Conservation (phyloP, 2,888 invertebrate genomes). For the Leptopilina drosophilae region DNA sequence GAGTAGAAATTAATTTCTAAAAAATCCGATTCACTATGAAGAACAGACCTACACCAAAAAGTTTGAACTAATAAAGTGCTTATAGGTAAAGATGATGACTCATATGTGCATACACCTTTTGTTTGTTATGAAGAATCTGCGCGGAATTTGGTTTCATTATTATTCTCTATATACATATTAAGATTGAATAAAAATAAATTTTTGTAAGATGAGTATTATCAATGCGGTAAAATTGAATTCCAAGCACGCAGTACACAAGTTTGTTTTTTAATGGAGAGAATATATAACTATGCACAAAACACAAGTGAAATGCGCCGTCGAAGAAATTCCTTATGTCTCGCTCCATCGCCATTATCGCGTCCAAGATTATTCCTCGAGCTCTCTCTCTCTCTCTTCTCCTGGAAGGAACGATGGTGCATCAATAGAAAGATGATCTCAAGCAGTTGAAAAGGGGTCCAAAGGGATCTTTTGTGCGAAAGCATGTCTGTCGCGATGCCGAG, state of each 20-base stretch:
- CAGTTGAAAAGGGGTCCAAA: constrained; percentile 51
- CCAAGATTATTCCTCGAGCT: constrained; percentile 50
- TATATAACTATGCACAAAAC: neutral
- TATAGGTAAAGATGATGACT: too few species aligned
- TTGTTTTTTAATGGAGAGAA: constrained; percentile 19
- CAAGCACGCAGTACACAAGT: neutral
- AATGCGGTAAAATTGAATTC: constrained; percentile 16
- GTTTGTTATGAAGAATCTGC: too few species aligned
- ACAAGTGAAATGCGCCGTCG: constrained; percentile 43
- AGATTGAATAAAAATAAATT: too few species aligned
- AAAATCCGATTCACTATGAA: too few species aligned
- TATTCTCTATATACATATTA: too few species aligned
- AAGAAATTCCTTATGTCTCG: constrained; percentile 49
- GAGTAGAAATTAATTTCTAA: too few species aligned
- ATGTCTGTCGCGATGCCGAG: constrained; percentile 69
- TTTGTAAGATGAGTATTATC: neutral
- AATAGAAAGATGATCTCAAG: constrained; percentile 73
- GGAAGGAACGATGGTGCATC: constrained; percentile 60
- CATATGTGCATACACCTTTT: too few species aligned
- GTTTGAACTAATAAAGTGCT: too few species aligned
- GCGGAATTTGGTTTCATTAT: too few species aligned
- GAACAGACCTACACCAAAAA: too few species aligned
- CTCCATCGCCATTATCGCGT: constrained; percentile 10
- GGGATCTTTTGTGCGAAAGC: constrained; percentile 67
- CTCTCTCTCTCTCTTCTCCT: neutral